Percentiles rank a stretch among this genome's conserved stretches.
Evolutionary conservation across 2,888 invertebrate species (phyloP).

Genomic region (Amorpha juglandis): DNA sequence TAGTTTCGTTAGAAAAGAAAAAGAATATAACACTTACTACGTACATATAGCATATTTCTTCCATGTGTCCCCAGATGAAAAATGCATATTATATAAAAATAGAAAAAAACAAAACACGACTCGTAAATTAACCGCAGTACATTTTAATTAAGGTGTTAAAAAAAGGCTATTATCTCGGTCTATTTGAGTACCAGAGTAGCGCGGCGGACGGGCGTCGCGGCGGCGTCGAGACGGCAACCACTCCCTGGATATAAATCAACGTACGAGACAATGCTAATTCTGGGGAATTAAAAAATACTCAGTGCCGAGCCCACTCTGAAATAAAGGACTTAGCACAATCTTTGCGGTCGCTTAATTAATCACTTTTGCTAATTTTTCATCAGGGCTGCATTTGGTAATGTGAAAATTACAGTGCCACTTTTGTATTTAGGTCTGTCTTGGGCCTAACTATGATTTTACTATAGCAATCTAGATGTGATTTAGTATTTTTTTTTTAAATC

Average conservation of each 20-base stretch:
- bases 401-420: slow-evolving; percentile 10
- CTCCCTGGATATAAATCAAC: slow-evolving; percentile 69
- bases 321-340: slow-evolving; percentile 79
- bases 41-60: too few relatives aligned
- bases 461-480: background rate
- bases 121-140: slow-evolving; percentile 65
- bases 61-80: background rate
- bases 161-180: slow-evolving; percentile 73
- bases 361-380: slow-evolving; percentile 78
- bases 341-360: slow-evolving; percentile 80
- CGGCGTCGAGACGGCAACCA: slow-evolving; percentile 27
- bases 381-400: slow-evolving; percentile 50
- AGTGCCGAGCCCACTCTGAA: slow-evolving; percentile 64
- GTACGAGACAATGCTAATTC: slow-evolving; percentile 77
- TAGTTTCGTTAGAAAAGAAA: too few relatives aligned
- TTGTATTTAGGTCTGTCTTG: background rate
- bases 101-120: slow-evolving; percentile 40
- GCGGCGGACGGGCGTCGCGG: slow-evolving; percentile 41
- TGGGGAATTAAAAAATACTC: slow-evolving; percentile 81
- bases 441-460: background rate
- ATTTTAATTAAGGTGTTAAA: slow-evolving; percentile 79
- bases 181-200: slow-evolving; percentile 59
- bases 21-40: too few relatives aligned
- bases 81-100: slow-evolving; percentile 19
- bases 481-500: too few relatives aligned